phyloP scores from a whole-genome alignment of 1,140 invertebrate genomes.

The Schlechtendalia chinensis region DNA sequence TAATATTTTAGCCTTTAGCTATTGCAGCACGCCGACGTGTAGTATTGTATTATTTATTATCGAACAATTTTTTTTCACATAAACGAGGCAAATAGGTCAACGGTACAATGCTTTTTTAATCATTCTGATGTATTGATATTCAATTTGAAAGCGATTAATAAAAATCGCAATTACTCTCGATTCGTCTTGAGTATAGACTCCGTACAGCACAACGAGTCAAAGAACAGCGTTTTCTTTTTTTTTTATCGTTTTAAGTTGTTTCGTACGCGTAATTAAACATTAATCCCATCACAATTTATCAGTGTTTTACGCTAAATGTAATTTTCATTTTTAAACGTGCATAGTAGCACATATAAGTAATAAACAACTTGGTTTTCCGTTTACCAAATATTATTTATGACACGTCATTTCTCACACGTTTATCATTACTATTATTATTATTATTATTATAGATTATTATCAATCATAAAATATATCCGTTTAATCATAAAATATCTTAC shows the following conservation, averaged over 20 bases:
- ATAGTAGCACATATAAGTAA: too few relatives aligned
- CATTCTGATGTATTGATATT: conserved; percentile 18
- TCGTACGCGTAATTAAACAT: neutral
- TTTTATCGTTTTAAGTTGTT: neutral
- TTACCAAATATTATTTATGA: too few relatives aligned
- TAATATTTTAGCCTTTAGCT: too few relatives aligned
- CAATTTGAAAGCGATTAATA: conserved; percentile 33
- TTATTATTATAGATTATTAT: too few relatives aligned
- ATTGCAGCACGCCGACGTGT: too few relatives aligned
- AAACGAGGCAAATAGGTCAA: conserved; percentile 27
- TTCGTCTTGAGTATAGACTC: neutral
- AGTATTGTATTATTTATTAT: neutral
- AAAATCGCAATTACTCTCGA: neutral
- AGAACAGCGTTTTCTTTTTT: neutral
- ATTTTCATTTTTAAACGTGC: too few relatives aligned
- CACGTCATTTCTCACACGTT: too few relatives aligned
- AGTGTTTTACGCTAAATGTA: too few relatives aligned
- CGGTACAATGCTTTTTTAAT: conserved; percentile 1
- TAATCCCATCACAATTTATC: neutral
- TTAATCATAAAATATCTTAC: too few relatives aligned
- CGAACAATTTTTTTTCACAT: conserved; percentile 13
- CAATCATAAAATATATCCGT: too few relatives aligned
- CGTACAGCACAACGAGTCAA: neutral
- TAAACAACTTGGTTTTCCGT: too few relatives aligned
- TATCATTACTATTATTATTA: too few relatives aligned